Evolutionary conservation across 1,140 invertebrate genomes (phyloP), one percentile per base, ranked within the genome.

Genomic region (Dendroctonus ponderosae): DNA sequence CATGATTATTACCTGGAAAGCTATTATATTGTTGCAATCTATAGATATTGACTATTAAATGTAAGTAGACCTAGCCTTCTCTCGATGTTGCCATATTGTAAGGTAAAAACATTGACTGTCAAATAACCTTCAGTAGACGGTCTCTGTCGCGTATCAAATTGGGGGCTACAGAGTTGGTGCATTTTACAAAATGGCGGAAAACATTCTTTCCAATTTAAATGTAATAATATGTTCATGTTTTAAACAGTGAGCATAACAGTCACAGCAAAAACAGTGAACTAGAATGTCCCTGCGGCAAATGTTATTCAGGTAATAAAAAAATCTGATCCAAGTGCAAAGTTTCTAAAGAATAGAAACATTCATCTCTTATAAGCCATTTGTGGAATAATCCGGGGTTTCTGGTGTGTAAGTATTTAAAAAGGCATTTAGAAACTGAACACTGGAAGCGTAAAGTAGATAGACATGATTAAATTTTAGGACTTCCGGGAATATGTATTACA

Each of bases 401-500:
- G 9, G 9, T 46, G 12, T 46, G 12, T 46, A 9, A 12, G 12
- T 12, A 3, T 46, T 46, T 46, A 46, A 12, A 46, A 12, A 9
- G 9, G 44, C 9, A 46, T 11, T 12, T 46, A 46, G 9, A 46
- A 46, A 46, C 9, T 11, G 12, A 9, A 11, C 12, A 11, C 12
- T 46, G 5, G 2, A 9, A 46, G 12, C 12, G 44, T 12, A 46
- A 46, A 9, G 9, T 46, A 3, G 44, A 12, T 46, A 26, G 26
- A 26, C 37, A 6, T 40, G 38, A 40, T 62, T 62, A 42, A 42
- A 42, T 44, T 63, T 37, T 53, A 48, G 61, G 61, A 63, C 43
- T 38, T 54, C 42, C 40, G 11, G 42, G 54, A 63, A 63, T 46
- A 63, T 63, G 61, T 63, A 63, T 53, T 63, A 63, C 61, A 63